Conservation (phyloP, 2,113 vertebrate genomes). For the Lophochroa leadbeateri region DNA sequence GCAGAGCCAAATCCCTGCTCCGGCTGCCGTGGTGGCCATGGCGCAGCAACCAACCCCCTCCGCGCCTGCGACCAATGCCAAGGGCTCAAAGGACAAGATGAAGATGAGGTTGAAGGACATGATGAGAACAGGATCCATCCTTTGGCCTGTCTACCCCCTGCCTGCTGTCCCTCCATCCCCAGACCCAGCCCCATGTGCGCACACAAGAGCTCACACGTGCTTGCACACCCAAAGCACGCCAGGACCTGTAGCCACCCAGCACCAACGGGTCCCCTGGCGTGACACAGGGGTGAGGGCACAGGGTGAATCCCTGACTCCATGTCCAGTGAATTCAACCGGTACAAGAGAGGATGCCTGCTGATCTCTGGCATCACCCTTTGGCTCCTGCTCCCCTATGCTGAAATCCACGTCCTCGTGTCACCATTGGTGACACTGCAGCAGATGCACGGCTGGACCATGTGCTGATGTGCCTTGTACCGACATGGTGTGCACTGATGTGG, state of each 20-base stretch:
- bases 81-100: background rate
- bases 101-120: background rate
- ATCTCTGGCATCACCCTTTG: background rate
- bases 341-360: accelerated
- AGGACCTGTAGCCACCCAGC: background rate
- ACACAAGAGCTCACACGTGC: accelerated
- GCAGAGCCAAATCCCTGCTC: background rate
- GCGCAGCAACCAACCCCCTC: background rate
- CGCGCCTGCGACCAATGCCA: accelerated
- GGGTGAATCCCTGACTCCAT: accelerated
- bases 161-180: accelerated
- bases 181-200: accelerated
- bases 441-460: background rate
- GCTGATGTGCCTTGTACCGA: accelerated
- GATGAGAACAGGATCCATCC: background rate
- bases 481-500: no score
- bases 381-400: background rate
- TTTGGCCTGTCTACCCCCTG: background rate
- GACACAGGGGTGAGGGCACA: background rate
- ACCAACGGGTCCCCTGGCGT: background rate
- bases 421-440: background rate
- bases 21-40: accelerated
- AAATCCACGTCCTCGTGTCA: background rate
- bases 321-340: background rate
- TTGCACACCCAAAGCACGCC: background rate